phyloP scores from a whole-genome alignment of 2,888 invertebrate genomes.

The Phasia obesa region DNA sequence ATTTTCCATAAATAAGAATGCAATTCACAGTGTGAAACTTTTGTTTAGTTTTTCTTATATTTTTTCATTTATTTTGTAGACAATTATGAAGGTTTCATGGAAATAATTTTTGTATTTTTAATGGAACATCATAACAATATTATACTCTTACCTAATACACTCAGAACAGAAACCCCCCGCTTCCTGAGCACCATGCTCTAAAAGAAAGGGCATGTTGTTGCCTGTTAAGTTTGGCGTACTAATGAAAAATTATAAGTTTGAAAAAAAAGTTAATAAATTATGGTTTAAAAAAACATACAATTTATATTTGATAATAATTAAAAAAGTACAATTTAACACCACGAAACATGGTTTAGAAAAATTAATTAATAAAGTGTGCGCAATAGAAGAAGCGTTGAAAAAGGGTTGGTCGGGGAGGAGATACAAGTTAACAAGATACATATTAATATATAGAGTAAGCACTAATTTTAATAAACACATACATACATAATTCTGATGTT shows the following conservation, averaged over 20 bases:
- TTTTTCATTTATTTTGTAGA: constrained; percentile 37
- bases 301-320: constrained; percentile 64
- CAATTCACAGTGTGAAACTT: constrained; percentile 76
- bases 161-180: constrained; percentile 8
- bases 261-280: constrained; percentile 57
- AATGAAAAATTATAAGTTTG: constrained; percentile 67
- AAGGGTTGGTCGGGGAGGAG: constrained; percentile 14
- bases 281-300: constrained; percentile 27
- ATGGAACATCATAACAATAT: constrained; percentile 61
- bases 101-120: constrained; percentile 51
- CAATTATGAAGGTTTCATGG: constrained; percentile 63
- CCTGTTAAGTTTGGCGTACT: constrained; percentile 32
- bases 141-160: constrained; percentile 33
- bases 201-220: constrained; percentile 21
- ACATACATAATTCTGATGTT: too few relatives aligned
- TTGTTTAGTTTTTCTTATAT: constrained; percentile 65
- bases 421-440: not conserved
- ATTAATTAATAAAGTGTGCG: constrained; percentile 45
- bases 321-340: constrained; percentile 62
- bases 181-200: not conserved
- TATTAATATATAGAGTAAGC: not conserved
- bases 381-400: constrained; percentile 15
- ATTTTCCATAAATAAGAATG: constrained; percentile 67
- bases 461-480: not conserved
- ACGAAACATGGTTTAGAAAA: constrained; percentile 39